Evolutionary conservation across 2,797 vertebrate species (phyloP), one percentile per base, ranked within the genome.

Genomic region (Siniperca scherzeri): DNA sequence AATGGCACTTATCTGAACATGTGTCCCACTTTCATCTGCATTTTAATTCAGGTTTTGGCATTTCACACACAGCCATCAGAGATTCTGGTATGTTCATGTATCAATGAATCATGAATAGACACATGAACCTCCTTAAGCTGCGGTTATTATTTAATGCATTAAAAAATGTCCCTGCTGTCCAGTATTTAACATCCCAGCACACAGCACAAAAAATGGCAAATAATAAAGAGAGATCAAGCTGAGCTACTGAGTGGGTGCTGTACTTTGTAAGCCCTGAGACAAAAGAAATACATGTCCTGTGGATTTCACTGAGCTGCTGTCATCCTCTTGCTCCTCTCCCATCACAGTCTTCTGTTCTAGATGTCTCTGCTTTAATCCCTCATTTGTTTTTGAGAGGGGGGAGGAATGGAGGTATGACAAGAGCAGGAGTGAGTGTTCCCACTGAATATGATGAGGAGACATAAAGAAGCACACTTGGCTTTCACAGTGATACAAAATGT

Each of bases 291-390:
- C 67, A 84, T 76, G 84, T 89, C 79, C 80, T 83, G 76, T 66
- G 88, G 86, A 86, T 92, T 92, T 87, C 81, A 84, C 66, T 71
- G 88, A 90, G 84, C 83, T 69, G 81, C 89, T 93, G 92, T 93
- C 90, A 89, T 87, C 71, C 74, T 80, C 82, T 88, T 81, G 36
- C 84, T 90, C 64, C 60, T 77, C 61, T 86, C 66, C 74, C 78
- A 86, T 91, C 81, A 56, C 42, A 6, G 27, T 76, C 65, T 81
- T 85, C 82, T 83, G 80, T 89, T 74, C 50, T 69, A 81, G 78
- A 88, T 50, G 71, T 89, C 80, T 81, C 76, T 57, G 70, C 81
- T 90, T 83, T 92, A 93, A 94, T 93, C 89, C 83, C 77, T 83
- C 81, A 77, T 91, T 92, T 94, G 81, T 91, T 91, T 30, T 88